Conservation (phyloP, 2,113 vertebrate genomes). For the Solea solea region DNA sequence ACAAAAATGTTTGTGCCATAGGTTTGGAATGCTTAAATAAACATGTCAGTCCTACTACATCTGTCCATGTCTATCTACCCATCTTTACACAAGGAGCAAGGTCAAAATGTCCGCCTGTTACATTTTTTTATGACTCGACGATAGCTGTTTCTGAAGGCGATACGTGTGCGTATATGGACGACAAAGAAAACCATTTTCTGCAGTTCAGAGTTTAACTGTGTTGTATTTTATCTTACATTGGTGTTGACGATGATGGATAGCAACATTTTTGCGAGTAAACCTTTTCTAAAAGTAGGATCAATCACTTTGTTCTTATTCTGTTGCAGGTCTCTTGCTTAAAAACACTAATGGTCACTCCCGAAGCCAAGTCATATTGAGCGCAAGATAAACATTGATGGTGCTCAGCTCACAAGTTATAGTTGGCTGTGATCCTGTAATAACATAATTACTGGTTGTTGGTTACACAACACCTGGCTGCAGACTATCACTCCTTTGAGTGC, state of each 20-base stretch:
- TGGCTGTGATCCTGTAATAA: conserved; percentile 36
- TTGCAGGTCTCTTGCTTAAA: neutral
- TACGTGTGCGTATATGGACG: neutral
- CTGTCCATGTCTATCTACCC: neutral
- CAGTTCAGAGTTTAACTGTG: no score
- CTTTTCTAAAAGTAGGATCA: neutral
- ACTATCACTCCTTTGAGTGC: neutral
- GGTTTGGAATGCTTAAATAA: neutral
- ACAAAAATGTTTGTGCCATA: neutral
- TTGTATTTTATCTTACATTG: no score
- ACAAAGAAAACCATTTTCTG: no score
- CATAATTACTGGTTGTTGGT: conserved; percentile 4
- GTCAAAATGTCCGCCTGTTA: conserved; percentile 10
- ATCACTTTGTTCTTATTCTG: neutral
- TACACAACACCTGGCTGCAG: conserved; percentile 9
- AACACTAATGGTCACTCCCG: neutral
- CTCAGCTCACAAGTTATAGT: conserved; percentile 31
- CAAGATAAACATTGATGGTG: conserved; percentile 8
- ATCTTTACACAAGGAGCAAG: neutral
- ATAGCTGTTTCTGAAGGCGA: neutral
- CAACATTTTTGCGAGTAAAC: no score
- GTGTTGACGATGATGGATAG: no score
- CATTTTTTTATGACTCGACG: neutral
- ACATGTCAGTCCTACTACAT: neutral
- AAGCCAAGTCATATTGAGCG: conserved; percentile 3